Percentiles rank a stretch among this genome's conserved stretches.
Conservation (phyloP, 2,888 invertebrate species). For the Prosopocoilus inquinatus region DNA sequence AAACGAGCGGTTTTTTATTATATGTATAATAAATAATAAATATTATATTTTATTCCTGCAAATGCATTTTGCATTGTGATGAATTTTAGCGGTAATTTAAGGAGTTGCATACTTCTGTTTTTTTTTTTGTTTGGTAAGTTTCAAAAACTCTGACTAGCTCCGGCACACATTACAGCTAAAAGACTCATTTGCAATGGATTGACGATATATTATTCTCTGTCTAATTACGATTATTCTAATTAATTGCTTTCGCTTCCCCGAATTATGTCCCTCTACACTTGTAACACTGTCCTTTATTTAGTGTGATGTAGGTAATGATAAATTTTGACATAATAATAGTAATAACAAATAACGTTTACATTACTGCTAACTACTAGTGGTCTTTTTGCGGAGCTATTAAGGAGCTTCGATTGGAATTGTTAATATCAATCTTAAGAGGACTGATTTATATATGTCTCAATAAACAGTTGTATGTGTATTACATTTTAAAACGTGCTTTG, state of each 20-base stretch:
- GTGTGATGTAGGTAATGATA: constrained; percentile 49
- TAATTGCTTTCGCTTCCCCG: constrained; percentile 43
- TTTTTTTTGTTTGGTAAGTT: constrained; percentile 29
- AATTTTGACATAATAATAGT: constrained; percentile 37
- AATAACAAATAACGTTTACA: constrained; percentile 25
- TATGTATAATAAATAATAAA: constrained; percentile 54
- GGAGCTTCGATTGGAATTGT: constrained; percentile 40
- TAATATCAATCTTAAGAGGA: constrained; percentile 47
- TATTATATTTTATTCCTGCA: constrained; percentile 79
- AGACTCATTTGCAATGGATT: constrained; percentile 41
- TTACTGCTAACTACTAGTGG: constrained; percentile 20
- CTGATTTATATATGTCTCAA: constrained; percentile 60
- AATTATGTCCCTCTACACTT: constrained; percentile 37
- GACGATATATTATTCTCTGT: neutral
- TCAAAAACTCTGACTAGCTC: constrained; percentile 34
- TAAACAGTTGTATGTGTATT: constrained; percentile 67
- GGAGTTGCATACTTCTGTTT: constrained; percentile 51
- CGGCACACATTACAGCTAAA: constrained; percentile 47
- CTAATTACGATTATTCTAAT: constrained; percentile 14
- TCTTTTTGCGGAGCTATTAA: constrained; percentile 33
- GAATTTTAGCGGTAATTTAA: constrained; percentile 56
- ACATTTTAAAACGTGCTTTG: constrained; percentile 49
- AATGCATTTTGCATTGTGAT: constrained; percentile 76
- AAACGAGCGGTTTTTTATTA: constrained; percentile 48
- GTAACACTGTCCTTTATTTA: constrained; percentile 42